Evolutionary conservation across 2,113 vertebrate species (phyloP).

Genomic region (Hystrix brachyura): DNA sequence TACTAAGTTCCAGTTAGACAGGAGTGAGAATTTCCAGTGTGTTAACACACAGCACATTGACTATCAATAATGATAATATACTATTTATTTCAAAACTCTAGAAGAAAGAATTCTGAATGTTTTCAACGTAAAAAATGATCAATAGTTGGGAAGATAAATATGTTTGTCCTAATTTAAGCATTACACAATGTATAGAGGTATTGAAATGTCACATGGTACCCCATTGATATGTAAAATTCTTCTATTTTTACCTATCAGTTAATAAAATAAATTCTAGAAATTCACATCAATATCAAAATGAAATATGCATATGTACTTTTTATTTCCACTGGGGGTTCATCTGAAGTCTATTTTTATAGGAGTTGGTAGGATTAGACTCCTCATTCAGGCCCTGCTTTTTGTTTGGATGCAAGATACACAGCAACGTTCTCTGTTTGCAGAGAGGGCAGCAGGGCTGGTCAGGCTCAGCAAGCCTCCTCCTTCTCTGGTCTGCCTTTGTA

Average conservation of each 20-base stretch:
- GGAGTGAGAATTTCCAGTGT: neutral
- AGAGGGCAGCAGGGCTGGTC: neutral
- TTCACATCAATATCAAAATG: constrained; percentile 4
- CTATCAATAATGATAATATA: neutral
- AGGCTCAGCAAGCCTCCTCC: neutral
- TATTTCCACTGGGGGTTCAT: neutral
- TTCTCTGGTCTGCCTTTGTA: neutral
- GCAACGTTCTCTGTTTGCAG: too few species aligned
- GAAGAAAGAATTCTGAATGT: neutral
- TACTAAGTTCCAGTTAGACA: neutral
- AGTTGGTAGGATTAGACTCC: neutral
- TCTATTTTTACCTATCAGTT: neutral
- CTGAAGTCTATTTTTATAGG: neutral
- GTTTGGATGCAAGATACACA: neutral
- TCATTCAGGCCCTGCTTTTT: neutral
- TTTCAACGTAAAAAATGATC: neutral
- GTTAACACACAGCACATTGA: neutral
- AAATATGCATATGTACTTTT: neutral
- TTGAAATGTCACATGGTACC: neutral
- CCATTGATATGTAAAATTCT: neutral
- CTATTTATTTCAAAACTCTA: neutral
- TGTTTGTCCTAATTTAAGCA: neutral
- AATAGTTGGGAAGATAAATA: neutral
- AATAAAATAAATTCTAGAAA: neutral
- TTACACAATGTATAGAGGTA: neutral